phyloP scores from a whole-genome alignment of 2,888 invertebrate genomes.

The Nowickia ferox region DNA sequence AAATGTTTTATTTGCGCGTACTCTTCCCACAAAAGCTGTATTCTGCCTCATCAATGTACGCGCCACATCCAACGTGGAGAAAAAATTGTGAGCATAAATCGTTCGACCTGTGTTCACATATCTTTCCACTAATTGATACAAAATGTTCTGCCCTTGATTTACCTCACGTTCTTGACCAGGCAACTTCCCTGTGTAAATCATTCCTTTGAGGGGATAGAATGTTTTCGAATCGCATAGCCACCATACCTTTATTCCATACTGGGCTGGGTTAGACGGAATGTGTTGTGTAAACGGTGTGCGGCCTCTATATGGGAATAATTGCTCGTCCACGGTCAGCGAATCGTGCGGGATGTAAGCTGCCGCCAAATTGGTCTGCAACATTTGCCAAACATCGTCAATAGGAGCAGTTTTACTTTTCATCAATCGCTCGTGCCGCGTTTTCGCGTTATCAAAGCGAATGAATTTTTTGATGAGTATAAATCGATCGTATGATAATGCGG shows the following conservation, averaged over 20 bases:
- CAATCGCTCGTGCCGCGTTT: background rate
- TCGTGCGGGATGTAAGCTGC: background rate
- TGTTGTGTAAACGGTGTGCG: background rate
- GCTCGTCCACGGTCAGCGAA: background rate
- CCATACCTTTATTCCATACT: background rate
- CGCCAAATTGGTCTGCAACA: slow-evolving; percentile 15
- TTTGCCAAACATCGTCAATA: background rate
- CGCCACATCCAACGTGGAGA: background rate
- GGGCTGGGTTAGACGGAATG: background rate
- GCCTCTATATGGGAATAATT: background rate
- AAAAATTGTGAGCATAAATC: background rate
- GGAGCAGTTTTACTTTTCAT: slow-evolving; percentile 13
- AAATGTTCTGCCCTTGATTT: no score
- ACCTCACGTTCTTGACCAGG: background rate
- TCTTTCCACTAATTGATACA: no score
- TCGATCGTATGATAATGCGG: background rate
- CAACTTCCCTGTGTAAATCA: background rate
- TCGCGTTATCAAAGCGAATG: background rate
- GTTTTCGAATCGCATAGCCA: background rate
- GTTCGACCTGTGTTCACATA: no score
- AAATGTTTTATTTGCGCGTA: no score
- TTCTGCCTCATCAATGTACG: background rate
- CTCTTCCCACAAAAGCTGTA: background rate
- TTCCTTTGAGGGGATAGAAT: background rate
- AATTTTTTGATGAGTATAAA: background rate